Base-by-base conservation (phyloP, 2,113 vertebrate species). In the Oreotrochilus melanogaster region DNA sequence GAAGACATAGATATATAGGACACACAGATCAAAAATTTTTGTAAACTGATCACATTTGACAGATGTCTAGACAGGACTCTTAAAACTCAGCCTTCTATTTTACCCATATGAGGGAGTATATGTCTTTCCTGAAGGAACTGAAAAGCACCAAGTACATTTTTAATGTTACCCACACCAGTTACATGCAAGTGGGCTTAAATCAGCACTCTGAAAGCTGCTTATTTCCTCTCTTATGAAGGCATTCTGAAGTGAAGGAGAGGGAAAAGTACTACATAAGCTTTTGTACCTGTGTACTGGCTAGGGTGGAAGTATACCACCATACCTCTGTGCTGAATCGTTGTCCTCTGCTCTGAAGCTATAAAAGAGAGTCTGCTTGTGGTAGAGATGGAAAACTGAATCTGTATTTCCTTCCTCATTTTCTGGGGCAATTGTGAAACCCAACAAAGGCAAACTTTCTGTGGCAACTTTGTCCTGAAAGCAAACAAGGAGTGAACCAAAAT, bases 341-440 rank as follows among this genome's bases (percentile, higher is more conserved):
- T 99, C 98, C 84, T 99, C 98, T 14, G 99, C 99, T 97, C 98
- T 98, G 97, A 99, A 99, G 92, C 98, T 99, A 80, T 99, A 99
- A 94, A 98, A 99, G 61, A 99, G 97, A 21, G 98, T 99, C 94
- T 99, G 99, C 98, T 99, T 99, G 98, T 99, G 99, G 97, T 99
- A 99, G 81, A 99, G 99, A 95, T 99, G 99, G 91, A 99, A 99
- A 91, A 99, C 92, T 12, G 98, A 97, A 50, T 99, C 98, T 1
- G 73, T 86, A 56, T 86, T 98, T 81, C 98, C 97, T 39, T 98
- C 98, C 11, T 98, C 98, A 87, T 97, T 98, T 78, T 99, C 99
- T 18, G 99, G 98, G 30, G 97, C 97, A 73, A 99, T 98, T 47
- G 99, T 99, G 98, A 99, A 99, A 65, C 99, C 99, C 97, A 99